These are phyloP conservation scores for Montipora capitata DNA, from an alignment of 92 coral and sea anemone genomes.

Conservation along the genomic window DNA sequence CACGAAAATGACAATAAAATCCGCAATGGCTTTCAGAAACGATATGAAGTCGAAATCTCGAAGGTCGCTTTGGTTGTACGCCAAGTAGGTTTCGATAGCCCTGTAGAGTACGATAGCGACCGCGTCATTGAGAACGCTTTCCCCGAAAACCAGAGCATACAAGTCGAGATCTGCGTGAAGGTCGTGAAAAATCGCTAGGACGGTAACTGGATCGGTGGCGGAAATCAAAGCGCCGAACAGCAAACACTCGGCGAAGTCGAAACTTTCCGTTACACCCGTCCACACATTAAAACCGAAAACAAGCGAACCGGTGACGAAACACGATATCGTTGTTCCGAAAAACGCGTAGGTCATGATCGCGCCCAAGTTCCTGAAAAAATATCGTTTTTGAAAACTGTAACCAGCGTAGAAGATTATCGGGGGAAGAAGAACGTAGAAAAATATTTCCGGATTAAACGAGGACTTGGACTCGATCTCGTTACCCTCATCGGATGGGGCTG, in stretches of 20 bases:
- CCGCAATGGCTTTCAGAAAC: slow-evolving; percentile 83
- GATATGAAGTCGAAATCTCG: slow-evolving; percentile 95
- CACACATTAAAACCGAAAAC: slow-evolving; percentile 91
- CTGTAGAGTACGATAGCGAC: slow-evolving; percentile 95
- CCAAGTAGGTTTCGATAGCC: slow-evolving; percentile 97
- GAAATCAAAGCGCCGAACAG: slow-evolving; percentile 97
- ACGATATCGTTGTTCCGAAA: slow-evolving; percentile 95
- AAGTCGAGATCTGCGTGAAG: slow-evolving; percentile 97
- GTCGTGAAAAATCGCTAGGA: slow-evolving; percentile 93
- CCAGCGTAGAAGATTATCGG: slow-evolving; percentile 99
- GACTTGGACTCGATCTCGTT: slow-evolving; percentile 97
- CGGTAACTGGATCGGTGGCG: slow-evolving; percentile 98
- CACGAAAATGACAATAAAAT: slow-evolving; percentile 91
- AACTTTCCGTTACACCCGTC: slow-evolving; percentile 91
- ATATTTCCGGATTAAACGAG: slow-evolving; percentile 95
- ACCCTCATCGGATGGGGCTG: slow-evolving; percentile 81
- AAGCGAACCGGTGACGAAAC: slow-evolving; percentile 88
- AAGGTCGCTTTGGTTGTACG: slow-evolving; percentile 95
- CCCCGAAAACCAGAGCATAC: slow-evolving; percentile 98
- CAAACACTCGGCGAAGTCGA: slow-evolving; percentile 96
- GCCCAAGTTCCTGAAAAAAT: slow-evolving; percentile 96
- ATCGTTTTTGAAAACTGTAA: slow-evolving; percentile 96
- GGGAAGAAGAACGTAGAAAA: slow-evolving; percentile 95
- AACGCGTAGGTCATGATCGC: slow-evolving; percentile 99
- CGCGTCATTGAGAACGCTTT: slow-evolving; percentile 97